Conservation (phyloP, 2,797 vertebrate genomes). For the Sciurus carolinensis region DNA sequence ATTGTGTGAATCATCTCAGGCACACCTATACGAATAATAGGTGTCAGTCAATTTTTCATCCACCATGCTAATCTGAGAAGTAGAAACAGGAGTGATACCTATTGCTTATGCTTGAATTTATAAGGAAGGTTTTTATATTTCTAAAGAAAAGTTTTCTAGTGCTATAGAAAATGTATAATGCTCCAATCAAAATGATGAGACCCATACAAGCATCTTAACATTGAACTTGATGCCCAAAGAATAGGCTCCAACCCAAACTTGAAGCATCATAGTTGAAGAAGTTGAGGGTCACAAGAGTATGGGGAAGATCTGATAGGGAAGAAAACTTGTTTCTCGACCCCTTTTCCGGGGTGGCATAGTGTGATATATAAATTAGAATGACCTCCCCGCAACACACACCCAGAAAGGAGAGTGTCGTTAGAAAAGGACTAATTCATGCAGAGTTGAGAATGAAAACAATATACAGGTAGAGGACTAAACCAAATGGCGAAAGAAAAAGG, state of each 20-base stretch:
- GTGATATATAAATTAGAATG: background rate
- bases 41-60: conserved; percentile 40
- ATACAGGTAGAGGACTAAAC: background rate
- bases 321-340: background rate
- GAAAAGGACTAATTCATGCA: background rate
- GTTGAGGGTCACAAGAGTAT: background rate
- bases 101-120: conserved; percentile 35
- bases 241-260: background rate
- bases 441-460: background rate
- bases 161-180: conserved; percentile 31
- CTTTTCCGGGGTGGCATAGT: background rate
- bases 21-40: background rate
- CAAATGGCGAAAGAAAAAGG: background rate
- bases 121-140: conserved; percentile 25
- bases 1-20: background rate
- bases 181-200: conserved; percentile 20
- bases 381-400: no score
- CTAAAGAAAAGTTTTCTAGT: background rate
- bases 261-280: conserved; percentile 41
- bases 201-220: background rate
- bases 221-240: background rate
- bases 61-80: background rate
- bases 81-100: background rate
- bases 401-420: background rate
- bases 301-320: background rate